These are phyloP conservation scores for Alethe diademata DNA, from an alignment of 2,113 vertebrate genomes.

Conservation along the genomic window DNA sequence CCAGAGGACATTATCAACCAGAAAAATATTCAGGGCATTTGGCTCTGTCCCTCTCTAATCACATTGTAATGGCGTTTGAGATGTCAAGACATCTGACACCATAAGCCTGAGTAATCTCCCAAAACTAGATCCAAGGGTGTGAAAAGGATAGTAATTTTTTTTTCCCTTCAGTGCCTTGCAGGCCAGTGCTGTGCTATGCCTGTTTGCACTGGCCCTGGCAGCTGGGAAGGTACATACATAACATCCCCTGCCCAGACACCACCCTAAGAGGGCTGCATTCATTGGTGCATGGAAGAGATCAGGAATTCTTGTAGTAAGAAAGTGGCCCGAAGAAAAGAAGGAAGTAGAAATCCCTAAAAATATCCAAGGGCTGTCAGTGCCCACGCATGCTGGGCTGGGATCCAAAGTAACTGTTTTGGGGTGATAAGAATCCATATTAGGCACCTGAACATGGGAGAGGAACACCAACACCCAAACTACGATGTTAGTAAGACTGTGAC, in stretches of 20 bases:
- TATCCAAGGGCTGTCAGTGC: constrained; percentile 30
- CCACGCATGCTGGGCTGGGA: not conserved
- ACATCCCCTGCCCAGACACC: not conserved
- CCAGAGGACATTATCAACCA: not conserved
- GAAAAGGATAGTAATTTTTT: not conserved
- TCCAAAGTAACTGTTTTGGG: constrained; percentile 19
- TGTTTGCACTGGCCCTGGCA: not conserved
- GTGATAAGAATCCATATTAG: not conserved
- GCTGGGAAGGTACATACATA: not conserved
- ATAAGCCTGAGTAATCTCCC: not conserved
- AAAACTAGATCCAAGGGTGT: not conserved
- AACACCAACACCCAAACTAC: not conserved
- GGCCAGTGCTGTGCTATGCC: not conserved
- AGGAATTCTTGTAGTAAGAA: constrained; percentile 12
- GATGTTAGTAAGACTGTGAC: not conserved
- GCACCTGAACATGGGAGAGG: not conserved
- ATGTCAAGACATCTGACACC: not conserved
- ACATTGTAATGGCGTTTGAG: not conserved
- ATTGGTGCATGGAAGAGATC: not conserved
- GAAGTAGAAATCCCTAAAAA: constrained; percentile 47
- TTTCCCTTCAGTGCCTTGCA: not conserved
- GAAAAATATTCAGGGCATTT: not conserved
- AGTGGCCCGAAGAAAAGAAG: constrained; percentile 38
- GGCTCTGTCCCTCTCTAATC: not conserved
- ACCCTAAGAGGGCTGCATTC: not conserved